phyloP scores from a whole-genome alignment of 2,797 vertebrate species.

The Sibirionetta formosa region DNA sequence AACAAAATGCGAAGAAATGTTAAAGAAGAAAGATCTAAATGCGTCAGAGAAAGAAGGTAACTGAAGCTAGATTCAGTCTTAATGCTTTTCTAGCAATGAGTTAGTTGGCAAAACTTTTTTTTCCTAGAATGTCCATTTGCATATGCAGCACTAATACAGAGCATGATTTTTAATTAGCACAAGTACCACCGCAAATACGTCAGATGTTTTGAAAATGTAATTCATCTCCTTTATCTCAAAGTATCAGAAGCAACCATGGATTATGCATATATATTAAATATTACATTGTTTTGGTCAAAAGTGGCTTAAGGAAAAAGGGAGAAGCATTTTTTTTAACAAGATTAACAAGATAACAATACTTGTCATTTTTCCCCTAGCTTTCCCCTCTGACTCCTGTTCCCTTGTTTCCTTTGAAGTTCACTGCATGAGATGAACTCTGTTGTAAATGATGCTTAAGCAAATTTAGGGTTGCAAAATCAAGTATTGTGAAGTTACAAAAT shows the following conservation, averaged over 20 bases:
- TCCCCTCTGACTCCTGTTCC: not conserved
- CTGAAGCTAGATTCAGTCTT: not conserved
- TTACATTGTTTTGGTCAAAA: not conserved
- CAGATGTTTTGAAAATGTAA: not conserved
- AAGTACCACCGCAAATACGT: not conserved
- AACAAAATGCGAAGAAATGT: constrained; percentile 50
- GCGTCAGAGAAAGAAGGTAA: constrained; percentile 11
- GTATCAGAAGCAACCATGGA: not conserved
- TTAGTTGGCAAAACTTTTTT: not conserved
- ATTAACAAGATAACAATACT: not conserved
- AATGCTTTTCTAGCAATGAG: not conserved
- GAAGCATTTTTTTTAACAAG: not conserved
- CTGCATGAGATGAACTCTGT: not conserved
- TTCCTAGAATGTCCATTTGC: not conserved
- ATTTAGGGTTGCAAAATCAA: not conserved
- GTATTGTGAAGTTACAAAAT: not conserved
- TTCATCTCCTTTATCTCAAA: not conserved
- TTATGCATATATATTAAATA: not conserved
- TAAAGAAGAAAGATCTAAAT: constrained; percentile 68
- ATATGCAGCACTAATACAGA: not conserved
- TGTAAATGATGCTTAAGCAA: not conserved
- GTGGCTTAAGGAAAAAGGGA: not conserved
- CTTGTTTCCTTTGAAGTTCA: not conserved
- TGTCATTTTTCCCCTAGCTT: not conserved
- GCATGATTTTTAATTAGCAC: not conserved